Conservation (phyloP, 2,888 invertebrate species). For the Allacma fusca region DNA sequence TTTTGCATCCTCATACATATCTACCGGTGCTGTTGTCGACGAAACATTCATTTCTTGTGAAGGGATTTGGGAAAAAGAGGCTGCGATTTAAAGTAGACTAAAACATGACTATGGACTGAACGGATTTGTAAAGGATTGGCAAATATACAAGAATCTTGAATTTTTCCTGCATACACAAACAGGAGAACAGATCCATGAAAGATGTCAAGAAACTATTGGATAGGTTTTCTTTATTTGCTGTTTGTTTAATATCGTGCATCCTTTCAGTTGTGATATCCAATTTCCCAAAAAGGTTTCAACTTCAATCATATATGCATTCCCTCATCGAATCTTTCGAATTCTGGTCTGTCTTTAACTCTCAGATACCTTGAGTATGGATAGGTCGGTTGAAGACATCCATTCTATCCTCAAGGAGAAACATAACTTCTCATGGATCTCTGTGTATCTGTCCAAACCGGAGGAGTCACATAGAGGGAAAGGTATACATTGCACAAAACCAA, state of each 20-base stretch:
- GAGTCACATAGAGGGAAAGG: too few species aligned
- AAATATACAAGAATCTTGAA: conserved; percentile 37
- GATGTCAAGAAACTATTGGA: conserved; percentile 56
- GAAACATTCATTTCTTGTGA: conserved; percentile 2
- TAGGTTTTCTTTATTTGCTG: conserved; percentile 59
- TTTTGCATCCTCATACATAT: background rate
- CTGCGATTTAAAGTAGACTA: conserved; percentile 25
- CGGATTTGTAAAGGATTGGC: conserved; percentile 37
- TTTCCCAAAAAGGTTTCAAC: conserved; percentile 61
- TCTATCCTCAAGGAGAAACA: background rate
- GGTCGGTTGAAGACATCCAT: background rate
- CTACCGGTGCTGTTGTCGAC: background rate
- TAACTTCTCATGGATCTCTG: background rate
- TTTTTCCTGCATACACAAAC: conserved; percentile 35
- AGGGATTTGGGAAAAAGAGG: conserved; percentile 16
- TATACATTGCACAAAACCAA: too few species aligned
- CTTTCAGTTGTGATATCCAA: conserved; percentile 59
- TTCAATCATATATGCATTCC: conserved; percentile 54
- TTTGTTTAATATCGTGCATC: conserved; percentile 56
- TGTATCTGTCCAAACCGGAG: too few species aligned
- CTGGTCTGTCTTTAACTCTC: conserved; percentile 39
- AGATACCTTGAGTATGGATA: background rate
- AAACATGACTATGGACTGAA: conserved; percentile 25
- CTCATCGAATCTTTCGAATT: conserved; percentile 42
- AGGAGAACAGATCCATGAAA: conserved; percentile 36